Percentiles rank a stretch among this genome's conserved stretches.
phyloP scores from a whole-genome alignment of 1,140 invertebrate species.

The Acromyrmex charruanus region DNA sequence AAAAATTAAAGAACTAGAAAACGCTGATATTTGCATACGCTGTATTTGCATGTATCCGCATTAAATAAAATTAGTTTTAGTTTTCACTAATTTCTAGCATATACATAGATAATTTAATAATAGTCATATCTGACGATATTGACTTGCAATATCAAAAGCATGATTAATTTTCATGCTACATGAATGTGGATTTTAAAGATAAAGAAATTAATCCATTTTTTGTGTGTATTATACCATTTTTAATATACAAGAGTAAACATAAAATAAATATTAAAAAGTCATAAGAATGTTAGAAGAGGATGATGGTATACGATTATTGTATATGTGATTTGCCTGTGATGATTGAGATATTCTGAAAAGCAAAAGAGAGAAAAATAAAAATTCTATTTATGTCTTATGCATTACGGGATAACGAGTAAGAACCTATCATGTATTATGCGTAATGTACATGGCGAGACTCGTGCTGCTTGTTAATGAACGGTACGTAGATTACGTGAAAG shows the following conservation, averaged over 20 bases:
- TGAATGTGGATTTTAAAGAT: neutral
- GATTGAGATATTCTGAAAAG: neutral
- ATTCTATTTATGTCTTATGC: neutral
- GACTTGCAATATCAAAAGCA: neutral
- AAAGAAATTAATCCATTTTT: neutral
- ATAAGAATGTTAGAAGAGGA: neutral
- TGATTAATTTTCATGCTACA: neutral
- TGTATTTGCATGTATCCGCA: neutral
- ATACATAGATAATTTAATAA: neutral
- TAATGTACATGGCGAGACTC: constrained; percentile 34
- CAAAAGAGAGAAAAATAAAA: neutral
- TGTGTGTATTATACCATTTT: neutral
- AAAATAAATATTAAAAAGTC: no score
- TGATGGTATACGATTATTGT: neutral
- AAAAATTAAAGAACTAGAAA: neutral
- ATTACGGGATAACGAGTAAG: neutral
- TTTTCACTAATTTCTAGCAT: neutral
- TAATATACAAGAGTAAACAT: neutral
- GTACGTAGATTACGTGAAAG: neutral
- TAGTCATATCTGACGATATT: constrained; percentile 7
- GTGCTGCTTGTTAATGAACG: constrained; percentile 63
- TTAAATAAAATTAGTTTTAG: constrained; percentile 4
- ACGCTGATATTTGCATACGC: neutral
- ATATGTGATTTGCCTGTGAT: neutral
- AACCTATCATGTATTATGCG: neutral